Percentiles rank a stretch among this genome's conserved stretches.
phyloP scores from a whole-genome alignment of 2,113 vertebrate species.

The Clarias gariepinus region DNA sequence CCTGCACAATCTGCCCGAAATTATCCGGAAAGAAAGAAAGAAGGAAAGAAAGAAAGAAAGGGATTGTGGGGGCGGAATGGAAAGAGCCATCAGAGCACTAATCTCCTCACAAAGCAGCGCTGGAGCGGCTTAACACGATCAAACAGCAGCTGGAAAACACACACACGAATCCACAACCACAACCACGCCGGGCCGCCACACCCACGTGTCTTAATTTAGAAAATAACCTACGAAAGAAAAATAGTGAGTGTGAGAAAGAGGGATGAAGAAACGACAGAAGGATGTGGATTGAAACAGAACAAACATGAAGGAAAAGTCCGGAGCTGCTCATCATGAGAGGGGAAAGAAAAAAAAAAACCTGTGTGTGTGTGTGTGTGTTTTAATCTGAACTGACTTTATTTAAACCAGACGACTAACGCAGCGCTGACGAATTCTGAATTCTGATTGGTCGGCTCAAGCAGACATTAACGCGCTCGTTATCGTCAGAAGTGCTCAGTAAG shows the following conservation, averaged over 20 bases:
- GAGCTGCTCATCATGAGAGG: not conserved
- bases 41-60: constrained; percentile 31
- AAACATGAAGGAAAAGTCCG: constrained; percentile 9
- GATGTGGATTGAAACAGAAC: not conserved
- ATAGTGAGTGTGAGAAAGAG: constrained; percentile 19
- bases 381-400: not conserved
- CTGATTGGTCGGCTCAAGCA: not conserved
- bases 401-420: not conserved
- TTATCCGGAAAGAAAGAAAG: constrained; percentile 17
- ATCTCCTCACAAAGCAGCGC: constrained; percentile 59
- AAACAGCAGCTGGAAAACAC: constrained; percentile 52
- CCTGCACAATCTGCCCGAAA: not conserved
- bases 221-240: not conserved
- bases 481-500: not conserved
- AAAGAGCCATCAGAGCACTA: constrained; percentile 53
- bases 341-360: not conserved
- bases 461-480: not conserved
- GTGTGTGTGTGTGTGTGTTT: constrained; percentile 9
- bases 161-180: not conserved
- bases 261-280: not conserved
- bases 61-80: constrained; percentile 10
- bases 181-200: constrained; percentile 2
- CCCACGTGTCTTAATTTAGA: constrained; percentile 13
- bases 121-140: constrained; percentile 56
- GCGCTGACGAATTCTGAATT: not conserved